Base-by-base conservation (phyloP, 2,888 invertebrate genomes). In the Nemapogon koenigi region DNA sequence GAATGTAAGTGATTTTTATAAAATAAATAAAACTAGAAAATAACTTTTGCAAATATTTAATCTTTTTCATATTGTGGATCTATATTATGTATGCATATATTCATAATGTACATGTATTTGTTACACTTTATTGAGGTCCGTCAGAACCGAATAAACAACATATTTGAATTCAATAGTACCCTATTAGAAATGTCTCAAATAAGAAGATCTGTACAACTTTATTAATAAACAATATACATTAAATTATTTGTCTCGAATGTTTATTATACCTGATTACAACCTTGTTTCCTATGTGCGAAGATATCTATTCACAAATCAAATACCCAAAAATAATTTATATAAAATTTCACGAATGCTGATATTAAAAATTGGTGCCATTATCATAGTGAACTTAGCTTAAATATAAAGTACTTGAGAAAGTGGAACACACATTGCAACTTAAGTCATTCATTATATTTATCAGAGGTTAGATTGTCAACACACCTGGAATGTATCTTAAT, bases 21-120 rank as follows among this genome's bases (percentile, higher is more conserved):
- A 40, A 22, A 35, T 47, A 67, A 71, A 71, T 65, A 64, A 78
- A 79, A 73, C 70, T 49, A 51, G 58, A 57, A 57, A 25, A 57
- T 68, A 79, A 78, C 79, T 79, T 80, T 80, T 80, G 79, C 79
- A 80, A 80, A 80, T 80, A 79, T 80, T 79, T 80, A 79, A 78
- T 80, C 78, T 78, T 70, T 79, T 78, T 79, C 67, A 78, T 80
- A 79, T 79, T 72, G 79, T 79, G 80, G 75, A 76, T 79, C 79
- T 80, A 78, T 80, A n/a, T n/a, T n/a, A 47, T 44, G 49, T 47
- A 46, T 46, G 46, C 46, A 46, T 48, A 78, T 79, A 75, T 78
- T 73, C 72, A 75, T 78, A 78, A 76, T 72, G 76, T 76, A 78
- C 76, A 78, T 72, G 70, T 41, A 41, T 75, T 68, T 36, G 33